These are phyloP conservation scores for Bufo gargarizans DNA, from an alignment of 2,113 vertebrate genomes.

Conservation along the genomic window DNA sequence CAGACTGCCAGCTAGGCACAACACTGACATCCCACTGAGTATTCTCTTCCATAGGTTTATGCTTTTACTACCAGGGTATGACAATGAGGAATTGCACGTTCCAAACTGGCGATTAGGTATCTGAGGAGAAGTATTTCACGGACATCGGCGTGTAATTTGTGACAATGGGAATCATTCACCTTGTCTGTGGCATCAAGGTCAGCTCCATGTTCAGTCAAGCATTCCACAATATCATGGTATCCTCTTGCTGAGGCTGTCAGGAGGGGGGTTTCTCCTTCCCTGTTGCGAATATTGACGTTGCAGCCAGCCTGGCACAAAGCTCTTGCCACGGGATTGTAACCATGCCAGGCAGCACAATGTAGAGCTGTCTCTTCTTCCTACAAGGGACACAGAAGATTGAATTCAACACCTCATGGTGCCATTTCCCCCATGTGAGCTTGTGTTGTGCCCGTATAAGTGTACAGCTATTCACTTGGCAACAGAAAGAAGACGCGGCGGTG, in stretches of 20 bases:
- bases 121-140: slow-evolving; percentile 26
- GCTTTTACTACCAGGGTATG: slow-evolving; percentile 9
- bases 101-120: slow-evolving; percentile 16
- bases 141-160: not conserved
- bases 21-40: slow-evolving; percentile 17
- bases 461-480: too few relatives aligned
- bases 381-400: not conserved
- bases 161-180: slow-evolving; percentile 67
- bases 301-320: slow-evolving; percentile 86
- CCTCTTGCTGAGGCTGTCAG: slow-evolving; percentile 92
- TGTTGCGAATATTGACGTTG: slow-evolving; percentile 85
- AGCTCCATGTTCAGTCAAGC: slow-evolving; percentile 85
- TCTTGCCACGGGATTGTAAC: slow-evolving; percentile 87
- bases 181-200: slow-evolving; percentile 89
- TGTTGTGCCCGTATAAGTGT: not conserved
- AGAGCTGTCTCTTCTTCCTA: slow-evolving; percentile 95
- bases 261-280: slow-evolving; percentile 90
- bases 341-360: slow-evolving; percentile 96
- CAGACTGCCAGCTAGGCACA: not conserved
- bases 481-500: not conserved
- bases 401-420: not conserved
- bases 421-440: not conserved
- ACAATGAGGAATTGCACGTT: slow-evolving; percentile 39
- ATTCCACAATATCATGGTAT: slow-evolving; percentile 93
- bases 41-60: not conserved